Conservation (phyloP, 1,140 invertebrate species). For the Venustaconcha ellipsiformis region DNA sequence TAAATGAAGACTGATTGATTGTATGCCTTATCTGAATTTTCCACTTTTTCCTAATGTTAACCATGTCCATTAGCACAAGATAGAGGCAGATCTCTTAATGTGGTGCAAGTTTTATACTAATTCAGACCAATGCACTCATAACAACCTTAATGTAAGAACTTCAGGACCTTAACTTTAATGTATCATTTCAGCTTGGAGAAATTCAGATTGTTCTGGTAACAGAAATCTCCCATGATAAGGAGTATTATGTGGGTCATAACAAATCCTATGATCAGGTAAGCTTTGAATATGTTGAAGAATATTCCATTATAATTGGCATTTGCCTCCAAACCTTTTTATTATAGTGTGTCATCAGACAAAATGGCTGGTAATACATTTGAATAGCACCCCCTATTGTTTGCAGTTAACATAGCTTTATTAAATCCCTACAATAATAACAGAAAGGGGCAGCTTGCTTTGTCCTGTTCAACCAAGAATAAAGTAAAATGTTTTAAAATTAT, state of each 20-base stretch:
- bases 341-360: not conserved
- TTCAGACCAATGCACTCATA: too few relatives aligned
- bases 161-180: not conserved
- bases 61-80: not conserved
- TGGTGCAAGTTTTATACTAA: not conserved
- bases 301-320: not conserved
- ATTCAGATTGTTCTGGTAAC: conserved; percentile 89
- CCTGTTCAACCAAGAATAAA: too few relatives aligned
- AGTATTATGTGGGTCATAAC: conserved; percentile 94
- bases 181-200: conserved; percentile 76
- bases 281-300: conserved; percentile 8
- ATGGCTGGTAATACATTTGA: not conserved
- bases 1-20: too few relatives aligned
- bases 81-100: too few relatives aligned
- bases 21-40: not conserved
- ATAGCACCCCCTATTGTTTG: too few relatives aligned
- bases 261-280: conserved; percentile 93
- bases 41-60: not conserved
- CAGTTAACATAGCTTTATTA: too few relatives aligned
- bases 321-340: not conserved
- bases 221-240: conserved; percentile 91
- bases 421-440: too few relatives aligned
- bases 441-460: too few relatives aligned
- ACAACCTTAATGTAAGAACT: not conserved
- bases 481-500: too few relatives aligned